Base-by-base conservation (phyloP, 2,797 vertebrate species). In the Premnoplex brunnescens region DNA sequence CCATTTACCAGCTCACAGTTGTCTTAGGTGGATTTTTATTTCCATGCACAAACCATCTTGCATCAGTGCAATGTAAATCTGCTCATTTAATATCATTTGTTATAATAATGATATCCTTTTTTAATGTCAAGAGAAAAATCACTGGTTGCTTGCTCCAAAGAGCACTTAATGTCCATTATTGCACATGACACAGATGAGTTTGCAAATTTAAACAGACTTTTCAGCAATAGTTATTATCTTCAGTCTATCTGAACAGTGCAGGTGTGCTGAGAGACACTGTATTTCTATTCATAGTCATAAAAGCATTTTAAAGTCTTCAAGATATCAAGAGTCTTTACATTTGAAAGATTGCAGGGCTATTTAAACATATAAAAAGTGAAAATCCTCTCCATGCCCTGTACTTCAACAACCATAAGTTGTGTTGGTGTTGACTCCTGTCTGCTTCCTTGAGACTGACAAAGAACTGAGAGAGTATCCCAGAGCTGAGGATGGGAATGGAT, bases 81-180 rank as follows among this genome's bases (percentile, higher is more conserved):
- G 27, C 32, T 80, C 74, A 93, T 85, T 96, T 91, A 74, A 78
- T 72, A 66, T 55, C 3, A 80, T 82, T 91, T 91, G 21, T 55
- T 91, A 92, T 59, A 74, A 78, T 89, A 89, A 91, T 64, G 12
- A 89, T 90, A 94, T 95, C 39, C 5, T 2, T 5, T 46, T 91
- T 75, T 93, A 93, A 89, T 86, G 81, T 92, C 93, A 94, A 85
- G 87, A 85, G 66, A 89, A 94, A 85, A 94, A 95, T 86, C 56
- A 92, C 46, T 36, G 26, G 18, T 84, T 88, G 55, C 62, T 88
- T 88, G 48, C 73, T 91, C 69, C 48, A 82, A 89, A 81, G 74
- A 94, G 28, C 62, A 87, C 51, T 96, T 83, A 81, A 89, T 74
- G 39, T 85, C 85, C 85, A 52, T 83, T 95, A 94, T 1, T 62